A percentile compares a stretch with the other conserved stretches of the same genome.
These are phyloP conservation scores for Trididemnum clinides DNA, from an alignment of 23 tunicate genomes.

Conservation along the genomic window DNA sequence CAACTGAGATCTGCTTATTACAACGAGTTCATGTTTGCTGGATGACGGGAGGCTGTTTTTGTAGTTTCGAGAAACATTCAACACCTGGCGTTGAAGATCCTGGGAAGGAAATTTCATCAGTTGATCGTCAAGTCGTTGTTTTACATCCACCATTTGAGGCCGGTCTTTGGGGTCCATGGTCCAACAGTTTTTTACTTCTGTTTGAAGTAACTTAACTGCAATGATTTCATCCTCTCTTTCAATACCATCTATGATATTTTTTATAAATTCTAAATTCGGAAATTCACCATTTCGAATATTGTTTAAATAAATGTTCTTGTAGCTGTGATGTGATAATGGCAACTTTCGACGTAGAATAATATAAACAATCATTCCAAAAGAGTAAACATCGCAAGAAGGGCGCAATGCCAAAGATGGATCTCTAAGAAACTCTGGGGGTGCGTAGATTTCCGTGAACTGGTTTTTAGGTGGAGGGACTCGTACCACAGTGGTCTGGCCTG, in stretches of 20 bases:
- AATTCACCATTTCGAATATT: neutral
- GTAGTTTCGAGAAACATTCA: no score
- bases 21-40: no score
- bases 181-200: neutral
- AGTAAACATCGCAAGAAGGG: slow-evolving; percentile 6
- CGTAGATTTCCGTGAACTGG: slow-evolving; percentile 10
- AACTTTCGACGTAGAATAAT: neutral
- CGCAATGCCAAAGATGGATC: neutral
- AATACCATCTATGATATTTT: neutral
- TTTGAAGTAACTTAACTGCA: neutral
- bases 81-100: no score
- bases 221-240: neutral
- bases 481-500: neutral
- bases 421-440: slow-evolving; percentile 10
- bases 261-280: neutral
- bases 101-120: no score
- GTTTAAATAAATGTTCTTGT: neutral
- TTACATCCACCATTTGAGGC: slow-evolving; percentile 21
- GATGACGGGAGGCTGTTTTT: no score
- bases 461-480: neutral
- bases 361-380: slow-evolving; percentile 25
- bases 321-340: neutral
- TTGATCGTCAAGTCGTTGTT: no score
- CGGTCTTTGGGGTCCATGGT: neutral
- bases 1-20: no score